Evolutionary conservation across 2,113 vertebrate genomes (phyloP), one percentile per base, ranked within the genome.

Genomic region (Epinephelus lanceolatus): DNA sequence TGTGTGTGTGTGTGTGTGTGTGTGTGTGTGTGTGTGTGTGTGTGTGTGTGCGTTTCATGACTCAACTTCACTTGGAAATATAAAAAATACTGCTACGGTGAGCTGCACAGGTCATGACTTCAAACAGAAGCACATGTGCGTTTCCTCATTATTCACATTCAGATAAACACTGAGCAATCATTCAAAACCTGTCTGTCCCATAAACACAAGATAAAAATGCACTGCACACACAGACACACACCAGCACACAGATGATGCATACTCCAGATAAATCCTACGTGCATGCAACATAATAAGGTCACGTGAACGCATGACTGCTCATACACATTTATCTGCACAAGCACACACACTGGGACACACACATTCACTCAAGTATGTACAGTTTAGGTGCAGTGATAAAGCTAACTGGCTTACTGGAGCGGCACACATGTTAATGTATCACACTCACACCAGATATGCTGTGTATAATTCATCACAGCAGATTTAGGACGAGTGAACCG

Each of bases 241-340:
- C 49, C 3, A 1, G 2, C 19, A 49, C 52, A 70, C 59, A 68
- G 55, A 87, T 75, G 76, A 88, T 67, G 81, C 76, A 78, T 21
- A 84, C 63, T 71, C 37, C 68, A 86, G 82, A 90, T 86, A 83
- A 84, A 68, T 30, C 53, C 55, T 12, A 81, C 88, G 90, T 1
- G n/a, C 75, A 71, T 68, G 61, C 69, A 88, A 81, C 86, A 89
- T 91, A 93, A 94, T 92, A 91, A 92, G 91, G 87, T 90, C 93
- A 92, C 1, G 40, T 53, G n/a, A 86, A 90, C 49, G 84, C 92
- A 84, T 90, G 86, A 89, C 78, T 85, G 91, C 84, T 88, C 67
- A 65, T 60, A 72, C 76, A 83, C 83, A 71, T 76, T 91, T 91
- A 93, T 92, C 86, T 91, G 76, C 81, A 81, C 57, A 89, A 77